Conservation (phyloP, 2,113 vertebrate species). For the Ochotona curzoniae region DNA sequence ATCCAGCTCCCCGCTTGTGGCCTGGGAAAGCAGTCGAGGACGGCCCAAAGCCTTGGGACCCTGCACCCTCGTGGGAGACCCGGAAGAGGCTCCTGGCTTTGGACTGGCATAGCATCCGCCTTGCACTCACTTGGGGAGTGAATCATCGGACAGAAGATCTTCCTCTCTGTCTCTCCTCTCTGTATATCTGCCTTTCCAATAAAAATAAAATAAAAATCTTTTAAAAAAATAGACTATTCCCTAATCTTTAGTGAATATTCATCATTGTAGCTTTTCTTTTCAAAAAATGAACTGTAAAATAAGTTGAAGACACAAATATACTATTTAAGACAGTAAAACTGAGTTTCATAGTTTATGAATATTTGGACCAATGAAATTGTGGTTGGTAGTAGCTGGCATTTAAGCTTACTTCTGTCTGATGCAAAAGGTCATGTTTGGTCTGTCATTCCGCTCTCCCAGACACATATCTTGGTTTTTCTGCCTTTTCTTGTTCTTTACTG, state of each 20-base stretch:
- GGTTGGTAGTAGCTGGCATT: neutral
- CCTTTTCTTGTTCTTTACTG: neutral
- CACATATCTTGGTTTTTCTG: neutral
- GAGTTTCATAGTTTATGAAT: neutral
- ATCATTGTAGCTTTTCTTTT: neutral
- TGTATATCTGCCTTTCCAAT: too few species aligned
- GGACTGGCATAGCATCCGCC: too few species aligned
- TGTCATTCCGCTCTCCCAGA: neutral
- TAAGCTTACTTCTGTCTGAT: neutral
- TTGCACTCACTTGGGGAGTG: too few species aligned
- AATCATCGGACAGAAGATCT: too few species aligned
- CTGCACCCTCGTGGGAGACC: too few species aligned
- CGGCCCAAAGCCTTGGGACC: too few species aligned
- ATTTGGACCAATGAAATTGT: neutral
- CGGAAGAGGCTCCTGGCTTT: too few species aligned
- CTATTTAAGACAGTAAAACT: neutral
- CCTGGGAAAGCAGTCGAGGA: too few species aligned
- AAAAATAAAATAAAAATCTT: too few species aligned
- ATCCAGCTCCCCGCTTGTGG: too few species aligned
- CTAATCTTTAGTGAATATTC: neutral
- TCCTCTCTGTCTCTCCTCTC: too few species aligned
- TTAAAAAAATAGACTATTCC: neutral
- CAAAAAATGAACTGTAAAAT: neutral
- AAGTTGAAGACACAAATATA: neutral
- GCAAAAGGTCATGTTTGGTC: neutral